phyloP scores from a whole-genome alignment of 2,113 vertebrate species.

The Mohoua ochrocephala region DNA sequence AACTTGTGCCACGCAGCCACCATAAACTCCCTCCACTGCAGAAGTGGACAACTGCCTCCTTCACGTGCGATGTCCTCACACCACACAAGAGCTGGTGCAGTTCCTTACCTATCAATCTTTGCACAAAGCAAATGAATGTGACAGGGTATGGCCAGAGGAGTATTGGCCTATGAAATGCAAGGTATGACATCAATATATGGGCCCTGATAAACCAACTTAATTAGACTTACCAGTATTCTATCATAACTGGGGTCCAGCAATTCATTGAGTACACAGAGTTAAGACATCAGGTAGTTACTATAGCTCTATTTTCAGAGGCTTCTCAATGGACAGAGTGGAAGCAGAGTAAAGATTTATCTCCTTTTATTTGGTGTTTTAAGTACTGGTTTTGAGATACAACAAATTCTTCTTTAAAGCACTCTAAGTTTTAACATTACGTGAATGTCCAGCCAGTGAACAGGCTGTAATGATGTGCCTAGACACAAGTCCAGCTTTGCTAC shows the following conservation, averaged over 20 bases:
- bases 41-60: neutral
- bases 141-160: neutral
- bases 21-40: neutral
- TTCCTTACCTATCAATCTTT: neutral
- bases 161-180: neutral
- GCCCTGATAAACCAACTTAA: neutral
- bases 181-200: neutral
- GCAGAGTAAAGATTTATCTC: neutral
- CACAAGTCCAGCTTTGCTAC: fast-evolving
- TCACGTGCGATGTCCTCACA: fast-evolving
- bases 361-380: neutral
- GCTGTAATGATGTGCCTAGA: neutral
- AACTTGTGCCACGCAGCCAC: neutral
- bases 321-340: neutral
- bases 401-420: neutral
- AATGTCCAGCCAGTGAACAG: neutral
- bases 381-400: neutral
- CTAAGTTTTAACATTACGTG: neutral
- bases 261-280: neutral
- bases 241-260: neutral
- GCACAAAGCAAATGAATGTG: neutral
- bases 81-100: neutral
- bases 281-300: neutral
- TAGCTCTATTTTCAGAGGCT: neutral
- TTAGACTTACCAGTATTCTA: neutral